Evolutionary conservation across 2,888 invertebrate genomes (phyloP).

Genomic region (Sepiola atlantica): DNA sequence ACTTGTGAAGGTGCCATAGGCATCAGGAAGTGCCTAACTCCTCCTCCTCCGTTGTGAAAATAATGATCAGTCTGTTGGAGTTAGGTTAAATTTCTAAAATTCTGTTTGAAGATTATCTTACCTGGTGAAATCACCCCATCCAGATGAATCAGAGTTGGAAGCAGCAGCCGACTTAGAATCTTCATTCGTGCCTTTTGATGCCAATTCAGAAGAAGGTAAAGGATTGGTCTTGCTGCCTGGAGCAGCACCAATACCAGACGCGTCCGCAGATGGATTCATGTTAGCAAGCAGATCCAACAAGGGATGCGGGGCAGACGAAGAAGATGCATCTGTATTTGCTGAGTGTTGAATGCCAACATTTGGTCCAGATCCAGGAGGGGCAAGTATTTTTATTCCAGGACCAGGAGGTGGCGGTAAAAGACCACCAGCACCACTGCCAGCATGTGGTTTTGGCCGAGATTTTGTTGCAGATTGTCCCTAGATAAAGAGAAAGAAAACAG

Average conservation of each 20-base stretch:
- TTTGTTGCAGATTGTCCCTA: neutral
- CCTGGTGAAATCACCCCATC: neutral
- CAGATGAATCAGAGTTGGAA: neutral
- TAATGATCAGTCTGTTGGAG: too few species aligned
- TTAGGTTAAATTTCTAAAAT: neutral
- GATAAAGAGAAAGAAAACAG: neutral
- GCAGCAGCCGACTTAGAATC: neutral
- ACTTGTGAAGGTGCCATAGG: too few species aligned
- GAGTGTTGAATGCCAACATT: neutral
- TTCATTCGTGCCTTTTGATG: neutral
- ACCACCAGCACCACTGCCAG: neutral
- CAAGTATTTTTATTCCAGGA: neutral
- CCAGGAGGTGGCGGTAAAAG: conserved; percentile 24
- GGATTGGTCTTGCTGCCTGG: neutral
- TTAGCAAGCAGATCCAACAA: neutral
- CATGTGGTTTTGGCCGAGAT: neutral
- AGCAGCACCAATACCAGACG: neutral
- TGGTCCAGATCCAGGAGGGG: neutral
- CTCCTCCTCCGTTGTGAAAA: too few species aligned
- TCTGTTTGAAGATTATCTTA: neutral
- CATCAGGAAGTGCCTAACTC: too few species aligned
- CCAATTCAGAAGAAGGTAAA: neutral
- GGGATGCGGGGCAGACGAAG: neutral
- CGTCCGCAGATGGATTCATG: neutral
- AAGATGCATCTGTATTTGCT: neutral